Percentiles rank a stretch among this genome's conserved stretches.
phyloP scores from a whole-genome alignment of 2,888 invertebrate species.

The Nemotelus nigrinus region DNA sequence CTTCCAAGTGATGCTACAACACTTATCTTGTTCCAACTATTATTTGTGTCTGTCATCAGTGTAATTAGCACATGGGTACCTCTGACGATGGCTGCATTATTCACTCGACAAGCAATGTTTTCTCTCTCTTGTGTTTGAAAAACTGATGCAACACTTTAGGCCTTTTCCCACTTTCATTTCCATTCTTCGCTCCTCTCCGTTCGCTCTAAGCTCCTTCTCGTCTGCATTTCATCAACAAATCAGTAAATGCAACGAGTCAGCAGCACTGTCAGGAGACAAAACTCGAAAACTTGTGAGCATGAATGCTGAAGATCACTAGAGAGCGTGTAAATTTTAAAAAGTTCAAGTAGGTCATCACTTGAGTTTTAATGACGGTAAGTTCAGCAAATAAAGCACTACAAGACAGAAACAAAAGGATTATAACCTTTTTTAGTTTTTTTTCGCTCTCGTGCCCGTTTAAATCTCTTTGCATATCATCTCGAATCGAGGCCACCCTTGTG shows the following conservation, averaged over 20 bases:
- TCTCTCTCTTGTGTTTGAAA: constrained; percentile 28
- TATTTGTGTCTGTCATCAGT: constrained; percentile 30
- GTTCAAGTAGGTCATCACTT: constrained; percentile 43
- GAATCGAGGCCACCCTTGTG: constrained; percentile 24
- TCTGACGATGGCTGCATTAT: constrained; percentile 18
- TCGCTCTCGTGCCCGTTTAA: not conserved
- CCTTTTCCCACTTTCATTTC: constrained; percentile 24
- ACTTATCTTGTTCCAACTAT: constrained; percentile 3
- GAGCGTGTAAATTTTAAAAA: constrained; percentile 40
- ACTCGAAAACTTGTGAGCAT: constrained; percentile 15
- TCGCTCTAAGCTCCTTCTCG: constrained; percentile 29
- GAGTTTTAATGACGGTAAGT: constrained; percentile 42
- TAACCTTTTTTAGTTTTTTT: constrained; percentile 28
- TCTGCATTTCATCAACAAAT: constrained; percentile 16
- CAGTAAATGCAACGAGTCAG: not conserved
- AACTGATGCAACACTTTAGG: constrained; percentile 43
- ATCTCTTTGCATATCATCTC: constrained; percentile 31
- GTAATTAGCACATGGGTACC: constrained; percentile 18
- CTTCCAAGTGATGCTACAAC: constrained; percentile 6
- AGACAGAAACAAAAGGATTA: constrained; percentile 17
- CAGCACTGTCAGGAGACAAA: not conserved
- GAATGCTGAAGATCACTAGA: constrained; percentile 24
- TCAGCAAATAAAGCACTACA: constrained; percentile 40
- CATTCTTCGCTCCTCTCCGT: constrained; percentile 14
- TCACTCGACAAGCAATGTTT: constrained; percentile 30